Base-by-base conservation (phyloP, 2,797 vertebrate species). In the Silurus lanzhouensis region DNA sequence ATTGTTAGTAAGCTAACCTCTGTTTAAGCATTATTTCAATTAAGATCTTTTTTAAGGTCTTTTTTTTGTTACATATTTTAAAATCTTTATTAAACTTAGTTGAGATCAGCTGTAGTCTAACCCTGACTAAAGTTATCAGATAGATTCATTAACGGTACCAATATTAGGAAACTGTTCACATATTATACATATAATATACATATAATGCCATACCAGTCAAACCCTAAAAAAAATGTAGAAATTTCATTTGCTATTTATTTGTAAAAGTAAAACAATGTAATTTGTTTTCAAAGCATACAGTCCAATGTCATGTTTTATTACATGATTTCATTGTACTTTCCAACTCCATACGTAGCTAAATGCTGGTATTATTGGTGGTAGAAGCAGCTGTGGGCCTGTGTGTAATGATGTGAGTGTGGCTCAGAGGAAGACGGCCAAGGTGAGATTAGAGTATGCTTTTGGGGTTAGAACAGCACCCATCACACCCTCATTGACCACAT, bases 391-490 rank as follows among this genome's bases (percentile, higher is more conserved):
- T 88, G 89, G 83, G 71, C 87, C 76, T 74, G 85, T 83, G 86
- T 88, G 87, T 90, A 90, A 91, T 89, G 89, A 89, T 88, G 89
- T 87, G 89, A 87, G 88, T 83, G 82, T 55, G 61, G 83, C 84
- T 92, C 90, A 84, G 89, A 90, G 89, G 82, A 91, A 83, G 90
- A 85, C 90, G 92, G 90, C 92, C 90, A 85, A 95, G 94, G 90
- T 92, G 93, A 95, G 93, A 95, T 95, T 94, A 95, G 91, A 92
- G 92, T 92, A 90, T 92, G 89, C 92, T 91, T 90, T 90, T 88
- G 92, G 93, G 93, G 91, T 94, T 94, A 87, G 94, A 92, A 94
- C 94, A 94, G 94, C 93, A 94, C 85, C 92, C 93, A 91, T 95
- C 94, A 94, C 90, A 91, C 86, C 86, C 88, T 85, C 87, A 88